Percentiles rank a stretch among this genome's conserved stretches.
Conservation (phyloP, 92 coral and sea anemone genomes). For the Montipora capitata region DNA sequence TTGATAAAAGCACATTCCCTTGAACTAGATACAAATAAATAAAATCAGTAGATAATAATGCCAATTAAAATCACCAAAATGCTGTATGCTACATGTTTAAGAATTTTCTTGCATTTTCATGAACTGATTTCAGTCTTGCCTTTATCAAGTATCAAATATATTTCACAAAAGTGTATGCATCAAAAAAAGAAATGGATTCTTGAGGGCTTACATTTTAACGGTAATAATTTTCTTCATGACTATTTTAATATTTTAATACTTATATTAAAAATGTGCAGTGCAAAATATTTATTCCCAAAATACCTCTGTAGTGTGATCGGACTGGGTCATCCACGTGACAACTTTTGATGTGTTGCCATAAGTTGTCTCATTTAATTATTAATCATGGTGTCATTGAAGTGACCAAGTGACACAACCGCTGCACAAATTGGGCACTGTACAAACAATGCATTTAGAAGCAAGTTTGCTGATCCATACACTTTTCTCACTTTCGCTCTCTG, state of each 20-base stretch:
- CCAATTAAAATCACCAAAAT: neutral
- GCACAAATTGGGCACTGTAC: constrained; percentile 55
- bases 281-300: neutral
- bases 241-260: too few relatives aligned
- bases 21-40: neutral
- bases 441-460: constrained; percentile 27
- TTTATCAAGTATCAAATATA: too few relatives aligned
- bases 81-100: neutral
- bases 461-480: neutral
- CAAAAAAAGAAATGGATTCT: neutral
- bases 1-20: neutral
- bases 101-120: neutral
- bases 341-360: constrained; percentile 40
- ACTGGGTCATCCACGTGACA: constrained; percentile 19
- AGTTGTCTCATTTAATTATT: constrained; percentile 14
- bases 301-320: neutral
- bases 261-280: neutral
- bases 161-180: too few relatives aligned
- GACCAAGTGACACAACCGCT: constrained; percentile 54
- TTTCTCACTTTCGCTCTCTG: constrained; percentile 35
- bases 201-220: neutral
- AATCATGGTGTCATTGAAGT: constrained; percentile 36
- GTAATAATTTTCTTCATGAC: neutral
- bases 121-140: neutral
- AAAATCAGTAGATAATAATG: neutral